Percentiles rank a stretch among this genome's conserved stretches.
Evolutionary conservation across 2,113 vertebrate genomes (phyloP).

Genomic region (Cinclus cinclus): DNA sequence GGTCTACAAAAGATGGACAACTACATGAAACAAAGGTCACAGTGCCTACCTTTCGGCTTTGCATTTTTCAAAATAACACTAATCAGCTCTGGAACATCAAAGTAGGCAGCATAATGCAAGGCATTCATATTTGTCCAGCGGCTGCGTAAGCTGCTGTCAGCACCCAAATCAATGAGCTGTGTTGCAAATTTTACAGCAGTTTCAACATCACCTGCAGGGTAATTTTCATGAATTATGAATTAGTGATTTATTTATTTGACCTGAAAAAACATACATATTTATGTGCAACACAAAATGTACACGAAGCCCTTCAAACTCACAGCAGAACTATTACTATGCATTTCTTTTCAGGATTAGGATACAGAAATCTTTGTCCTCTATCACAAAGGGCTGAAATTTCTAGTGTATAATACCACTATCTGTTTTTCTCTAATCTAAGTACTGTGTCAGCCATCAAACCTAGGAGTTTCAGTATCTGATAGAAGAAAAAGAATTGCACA

Average conservation of each 20-base stretch:
- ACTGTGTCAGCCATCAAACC: background rate
- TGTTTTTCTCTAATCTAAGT: background rate
- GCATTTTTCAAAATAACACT: constrained; percentile 87
- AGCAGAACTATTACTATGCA: background rate
- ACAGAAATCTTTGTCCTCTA: background rate
- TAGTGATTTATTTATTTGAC: background rate
- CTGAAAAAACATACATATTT: background rate
- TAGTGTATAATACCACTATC: background rate
- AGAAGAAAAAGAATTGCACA: background rate
- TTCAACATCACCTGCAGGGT: constrained; percentile 86
- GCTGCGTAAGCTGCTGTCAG: constrained; percentile 88
- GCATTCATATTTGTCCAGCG: constrained; percentile 99
- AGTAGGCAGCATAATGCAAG: constrained; percentile 96
- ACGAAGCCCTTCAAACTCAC: background rate
- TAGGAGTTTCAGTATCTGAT: background rate
- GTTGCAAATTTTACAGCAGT: constrained; percentile 86
- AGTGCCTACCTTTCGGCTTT: constrained; percentile 85
- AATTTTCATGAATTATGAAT: background rate
- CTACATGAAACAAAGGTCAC: background rate
- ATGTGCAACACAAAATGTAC: background rate
- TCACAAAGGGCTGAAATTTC: background rate
- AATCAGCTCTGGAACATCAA: constrained; percentile 94
- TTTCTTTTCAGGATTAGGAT: background rate
- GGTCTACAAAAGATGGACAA: background rate
- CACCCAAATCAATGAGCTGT: constrained; percentile 87